Base-by-base conservation (phyloP, 2,113 vertebrate genomes). In the Ceratotherium simum region DNA sequence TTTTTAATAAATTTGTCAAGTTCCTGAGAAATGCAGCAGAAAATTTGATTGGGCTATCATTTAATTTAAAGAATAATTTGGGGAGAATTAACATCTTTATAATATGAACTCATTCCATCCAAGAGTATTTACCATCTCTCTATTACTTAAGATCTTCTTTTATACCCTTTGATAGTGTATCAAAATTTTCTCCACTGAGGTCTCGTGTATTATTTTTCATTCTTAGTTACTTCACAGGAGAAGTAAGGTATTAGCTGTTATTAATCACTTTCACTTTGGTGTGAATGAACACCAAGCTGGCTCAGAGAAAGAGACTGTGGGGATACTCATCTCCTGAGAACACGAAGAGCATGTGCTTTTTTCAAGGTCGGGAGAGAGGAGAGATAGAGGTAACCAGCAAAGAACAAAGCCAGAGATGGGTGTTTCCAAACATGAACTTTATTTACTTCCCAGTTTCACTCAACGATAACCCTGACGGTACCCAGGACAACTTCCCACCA, bases 31-130 rank as follows among this genome's bases (percentile, higher is more conserved):
- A 58, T 27, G 6, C 4, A 62, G 39, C 42, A 90, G 31, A 69
- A 72, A 85, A 29, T 86, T 72, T 56, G 21, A 39, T 29, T 82
- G 54, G 8, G 36, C 54, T 96, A 73, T 88, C 9, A 4, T 87
- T 91, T 69, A 48, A 70, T 39, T 16, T 75, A 27, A 92, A 80
- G 21, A 81, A 39, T 48, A 46, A 69, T 93, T 75, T 80, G 33
- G 23, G 36, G 46, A 86, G 10, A 86, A 93, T 82, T 95, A 73
- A 42, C 23, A 36, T 78, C 84, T 97, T 96, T 72, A 36, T 51
- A 92, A 81, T 6, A 62, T 70, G 7, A 97, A 85, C 23, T 75
- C 60, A 69, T 88, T 48, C n/a, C 20, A 70, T 73, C 42, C 39
- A 91, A 84, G 13, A 90, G 16, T 33, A 51, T 27, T 62, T 8